Conservation (phyloP, 2,113 vertebrate genomes). For the Rhabdomys dilectus region DNA sequence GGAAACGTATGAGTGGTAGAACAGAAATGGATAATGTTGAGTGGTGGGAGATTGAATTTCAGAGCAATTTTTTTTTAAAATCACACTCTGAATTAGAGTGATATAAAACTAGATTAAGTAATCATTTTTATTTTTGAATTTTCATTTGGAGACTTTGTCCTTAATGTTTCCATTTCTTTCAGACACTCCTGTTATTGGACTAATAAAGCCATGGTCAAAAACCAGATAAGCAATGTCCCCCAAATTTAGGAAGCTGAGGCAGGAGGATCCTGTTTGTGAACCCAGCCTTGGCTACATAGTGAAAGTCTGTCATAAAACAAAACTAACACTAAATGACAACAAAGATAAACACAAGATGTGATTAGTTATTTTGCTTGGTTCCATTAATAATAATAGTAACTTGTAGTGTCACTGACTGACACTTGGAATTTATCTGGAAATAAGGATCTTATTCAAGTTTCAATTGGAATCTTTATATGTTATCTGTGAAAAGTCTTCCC, state of each 20-base stretch:
- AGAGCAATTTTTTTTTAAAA: not conserved
- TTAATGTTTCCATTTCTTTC: not conserved
- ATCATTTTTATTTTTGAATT: not conserved
- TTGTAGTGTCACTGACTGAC: not conserved
- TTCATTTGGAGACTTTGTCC: not conserved
- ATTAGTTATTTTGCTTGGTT: not conserved
- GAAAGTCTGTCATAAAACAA: not conserved
- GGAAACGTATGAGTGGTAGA: not conserved
- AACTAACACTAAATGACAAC: not conserved
- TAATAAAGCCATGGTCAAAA: not conserved
- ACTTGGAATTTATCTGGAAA: conserved; percentile 7
- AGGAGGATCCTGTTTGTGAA: not conserved
- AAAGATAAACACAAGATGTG: not conserved
- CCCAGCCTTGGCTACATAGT: not conserved
- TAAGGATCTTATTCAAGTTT: conserved; percentile 13
- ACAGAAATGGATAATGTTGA: not conserved
- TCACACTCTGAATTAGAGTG: not conserved
- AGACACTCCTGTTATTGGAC: not conserved
- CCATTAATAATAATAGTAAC: not conserved
- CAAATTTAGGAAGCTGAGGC: not conserved
- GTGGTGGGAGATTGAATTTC: not conserved
- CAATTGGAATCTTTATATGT: not conserved
- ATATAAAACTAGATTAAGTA: not conserved
- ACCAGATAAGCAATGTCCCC: not conserved
- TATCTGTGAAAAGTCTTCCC: not conserved